A percentile compares a stretch with the other conserved stretches of the same genome.
These are phyloP conservation scores for Arrhamphus sclerolepis DNA, from an alignment of 2,797 vertebrate species.

Conservation along the genomic window DNA sequence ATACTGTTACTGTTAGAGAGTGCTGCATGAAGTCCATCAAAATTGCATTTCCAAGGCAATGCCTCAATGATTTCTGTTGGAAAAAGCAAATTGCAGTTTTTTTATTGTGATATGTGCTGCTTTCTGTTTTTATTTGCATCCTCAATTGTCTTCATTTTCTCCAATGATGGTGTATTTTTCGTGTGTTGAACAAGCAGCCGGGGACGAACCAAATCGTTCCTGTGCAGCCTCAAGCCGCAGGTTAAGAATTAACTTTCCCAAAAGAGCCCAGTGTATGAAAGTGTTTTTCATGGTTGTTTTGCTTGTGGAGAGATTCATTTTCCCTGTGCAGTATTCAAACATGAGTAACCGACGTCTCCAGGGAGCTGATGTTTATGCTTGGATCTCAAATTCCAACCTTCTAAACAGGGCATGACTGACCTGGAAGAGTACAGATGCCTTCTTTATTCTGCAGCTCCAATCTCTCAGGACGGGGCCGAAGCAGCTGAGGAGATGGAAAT, in stretches of 20 bases:
- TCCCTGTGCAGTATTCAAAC: conserved; percentile 67
- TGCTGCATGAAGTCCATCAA: conserved; percentile 23
- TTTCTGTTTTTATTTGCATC: conserved; percentile 40
- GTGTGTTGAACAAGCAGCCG: conserved; percentile 31
- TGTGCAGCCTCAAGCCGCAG: conserved; percentile 37
- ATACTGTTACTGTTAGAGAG: conserved; percentile 35
- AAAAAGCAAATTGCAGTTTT: conserved; percentile 8
- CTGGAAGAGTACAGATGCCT: conserved; percentile 80
- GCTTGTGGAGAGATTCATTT: conserved; percentile 71
- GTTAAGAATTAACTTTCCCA: conserved; percentile 66
- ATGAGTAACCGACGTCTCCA: conserved; percentile 68
- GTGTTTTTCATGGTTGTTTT: conserved; percentile 66
- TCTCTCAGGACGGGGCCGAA: conserved; percentile 77
- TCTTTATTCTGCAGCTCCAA: conserved; percentile 81
- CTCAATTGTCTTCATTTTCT: conserved; percentile 37
- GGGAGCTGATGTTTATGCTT: conserved; percentile 80
- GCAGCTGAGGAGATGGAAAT: conserved; percentile 83
- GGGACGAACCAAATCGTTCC: conserved; percentile 27
- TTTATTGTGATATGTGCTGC: conserved; percentile 8
- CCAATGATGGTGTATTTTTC: conserved; percentile 14
- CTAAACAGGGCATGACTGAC: conserved; percentile 79
- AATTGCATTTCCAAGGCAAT: conserved; percentile 35
- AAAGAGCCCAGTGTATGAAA: conserved; percentile 44
- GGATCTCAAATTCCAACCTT: conserved; percentile 81
- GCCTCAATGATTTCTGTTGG: conserved; percentile 23